Base-by-base conservation (phyloP, 2,113 vertebrate genomes). In the Terrapene triunguis region DNA sequence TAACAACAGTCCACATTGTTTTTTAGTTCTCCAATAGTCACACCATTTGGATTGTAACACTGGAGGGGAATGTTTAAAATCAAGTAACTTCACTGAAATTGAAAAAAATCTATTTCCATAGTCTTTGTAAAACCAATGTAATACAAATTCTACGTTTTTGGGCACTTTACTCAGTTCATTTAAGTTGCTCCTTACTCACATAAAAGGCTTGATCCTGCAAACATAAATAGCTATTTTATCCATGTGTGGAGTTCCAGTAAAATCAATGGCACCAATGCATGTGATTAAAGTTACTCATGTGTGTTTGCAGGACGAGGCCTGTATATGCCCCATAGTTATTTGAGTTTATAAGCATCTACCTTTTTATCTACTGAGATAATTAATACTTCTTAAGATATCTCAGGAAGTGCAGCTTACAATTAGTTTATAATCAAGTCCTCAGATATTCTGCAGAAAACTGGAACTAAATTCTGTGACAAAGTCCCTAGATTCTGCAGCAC, bases 21-120 rank as follows among this genome's bases (percentile, higher is more conserved):
- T 76, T 1, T 82, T 94, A 90, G 25, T 95, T 93, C 50, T 96
- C 14, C 82, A 89, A 74, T 79, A 85, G 85, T 74, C 62, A 35
- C 74, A 86, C 8, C 10, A 5, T 59, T 59, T 59, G 27, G 57
- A 59, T 59, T 59, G 25, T 59, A 62, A 32, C 29, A 62, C 13
- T 14, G 59, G 59, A 35, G 59, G 32, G 14, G 32, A 65, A 53
- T 81, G 78, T 89, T 95, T 96, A 79, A 92, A 91, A 94, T 95
- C 25, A 82, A 12, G 65, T 91, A 51, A 25, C 3, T 84, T 93
- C 42, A 27, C 16, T 80, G 86, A 87, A 74, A 27, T 42, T 24
- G 22, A 90, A 94, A 13, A 93, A 3, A 85, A 74, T 90, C 83
- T 80, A 25, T n/a, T 93, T 93, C 80, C 95, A 84, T 42, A 83